Conservation (phyloP, 2,888 invertebrate species). For the Anodontia alba region DNA sequence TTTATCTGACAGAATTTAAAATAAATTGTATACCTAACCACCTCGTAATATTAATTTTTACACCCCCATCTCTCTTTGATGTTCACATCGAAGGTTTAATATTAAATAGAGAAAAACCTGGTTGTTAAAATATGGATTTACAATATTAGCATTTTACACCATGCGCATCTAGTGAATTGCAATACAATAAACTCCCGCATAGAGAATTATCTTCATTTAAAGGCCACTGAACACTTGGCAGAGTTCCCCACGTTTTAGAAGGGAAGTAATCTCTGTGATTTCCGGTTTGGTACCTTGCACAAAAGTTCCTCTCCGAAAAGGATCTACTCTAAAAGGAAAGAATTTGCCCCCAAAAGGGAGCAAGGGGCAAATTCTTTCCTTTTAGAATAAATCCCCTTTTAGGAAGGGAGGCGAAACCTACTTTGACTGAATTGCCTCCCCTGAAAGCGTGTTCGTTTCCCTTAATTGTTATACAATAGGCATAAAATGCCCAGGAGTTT, state of each 20-base stretch:
- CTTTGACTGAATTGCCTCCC: too few species aligned
- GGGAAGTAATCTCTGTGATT: too few species aligned
- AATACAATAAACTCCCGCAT: neutral
- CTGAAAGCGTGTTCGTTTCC: too few species aligned
- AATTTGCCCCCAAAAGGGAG: too few species aligned
- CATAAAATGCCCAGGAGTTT: conserved; percentile 15
- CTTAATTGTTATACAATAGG: conserved; percentile 9
- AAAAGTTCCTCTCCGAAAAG: too few species aligned
- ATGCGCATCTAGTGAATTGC: neutral
- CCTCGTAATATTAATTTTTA: neutral
- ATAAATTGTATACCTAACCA: conserved; percentile 4
- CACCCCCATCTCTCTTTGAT: neutral
- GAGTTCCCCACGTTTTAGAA: too few species aligned
- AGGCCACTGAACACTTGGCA: too few species aligned
- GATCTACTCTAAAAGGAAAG: too few species aligned
- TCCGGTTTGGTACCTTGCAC: too few species aligned
- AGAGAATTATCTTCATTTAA: conserved; percentile 4
- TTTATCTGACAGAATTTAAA: neutral
- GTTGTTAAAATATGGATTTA: conserved; percentile 6
- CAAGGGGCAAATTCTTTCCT: too few species aligned
- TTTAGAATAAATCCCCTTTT: too few species aligned
- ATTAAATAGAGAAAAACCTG: neutral
- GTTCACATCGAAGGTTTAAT: neutral
- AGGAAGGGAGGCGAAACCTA: too few species aligned
- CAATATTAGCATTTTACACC: conserved; percentile 5